Evolutionary conservation across 2,113 vertebrate species (phyloP).

Genomic region (Cacatua alba): DNA sequence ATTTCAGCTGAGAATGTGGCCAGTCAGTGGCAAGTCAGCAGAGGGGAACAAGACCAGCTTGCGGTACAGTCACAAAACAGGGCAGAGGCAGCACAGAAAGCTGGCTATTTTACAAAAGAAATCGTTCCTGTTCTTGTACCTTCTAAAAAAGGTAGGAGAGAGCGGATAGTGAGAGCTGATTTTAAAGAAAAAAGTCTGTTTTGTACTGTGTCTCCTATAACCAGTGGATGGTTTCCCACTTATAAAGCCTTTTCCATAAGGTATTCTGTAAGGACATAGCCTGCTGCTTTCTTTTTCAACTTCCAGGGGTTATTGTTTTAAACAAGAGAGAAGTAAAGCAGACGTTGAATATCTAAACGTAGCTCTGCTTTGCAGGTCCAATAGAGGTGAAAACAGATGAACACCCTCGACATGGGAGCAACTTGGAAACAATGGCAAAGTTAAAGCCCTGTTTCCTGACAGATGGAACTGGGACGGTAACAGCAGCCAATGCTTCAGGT

Average conservation of each 20-base stretch:
- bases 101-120: conserved; percentile 90
- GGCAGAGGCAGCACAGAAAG: conserved; percentile 90
- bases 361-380: conserved; percentile 76
- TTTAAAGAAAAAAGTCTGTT: background rate
- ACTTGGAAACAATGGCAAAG: conserved; percentile 83
- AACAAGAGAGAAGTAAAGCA: background rate
- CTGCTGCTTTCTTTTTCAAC: background rate
- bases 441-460: conserved; percentile 90
- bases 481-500: conserved; percentile 95
- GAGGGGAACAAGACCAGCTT: conserved; percentile 87
- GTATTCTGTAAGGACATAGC: background rate
- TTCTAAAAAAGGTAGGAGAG: conserved; percentile 85
- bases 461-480: conserved; percentile 88
- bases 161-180: background rate
- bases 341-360: background rate
- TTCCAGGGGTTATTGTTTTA: background rate
- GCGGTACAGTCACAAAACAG: conserved; percentile 89
- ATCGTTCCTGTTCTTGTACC: conserved; percentile 88
- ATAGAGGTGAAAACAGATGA: conserved; percentile 89
- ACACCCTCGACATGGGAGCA: conserved; percentile 90
- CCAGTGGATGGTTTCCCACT: background rate
- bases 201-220: background rate
- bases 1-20: conserved; percentile 94
- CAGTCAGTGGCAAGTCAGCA: conserved; percentile 86
- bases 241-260: background rate